These are phyloP conservation scores for Cynaeus angustus DNA, from an alignment of 2,888 invertebrate species.

Conservation along the genomic window DNA sequence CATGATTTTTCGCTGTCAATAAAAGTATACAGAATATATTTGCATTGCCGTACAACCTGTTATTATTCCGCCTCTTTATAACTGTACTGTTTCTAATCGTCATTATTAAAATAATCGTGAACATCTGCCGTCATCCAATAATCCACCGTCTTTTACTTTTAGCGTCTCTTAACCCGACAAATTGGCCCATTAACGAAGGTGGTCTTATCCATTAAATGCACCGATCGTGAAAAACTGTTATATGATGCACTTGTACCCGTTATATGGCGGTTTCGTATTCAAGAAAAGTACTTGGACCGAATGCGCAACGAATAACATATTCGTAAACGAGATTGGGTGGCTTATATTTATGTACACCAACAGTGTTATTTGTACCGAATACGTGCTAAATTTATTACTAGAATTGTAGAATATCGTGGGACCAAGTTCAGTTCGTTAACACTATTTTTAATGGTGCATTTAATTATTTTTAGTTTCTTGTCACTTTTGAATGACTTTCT, in stretches of 20 bases:
- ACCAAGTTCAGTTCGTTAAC: too few relatives aligned
- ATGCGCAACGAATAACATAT: conserved; percentile 54
- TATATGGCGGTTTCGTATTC: conserved; percentile 60
- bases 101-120: conserved; percentile 33
- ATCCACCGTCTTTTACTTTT: conserved; percentile 9
- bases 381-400: conserved; percentile 1
- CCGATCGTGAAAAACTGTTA: conserved; percentile 36
- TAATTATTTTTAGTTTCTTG: too few relatives aligned
- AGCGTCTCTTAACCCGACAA: conserved; percentile 21
- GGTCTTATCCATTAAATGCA: conserved; percentile 28
- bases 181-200: conserved; percentile 38
- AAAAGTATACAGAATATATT: not conserved
- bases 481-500: too few relatives aligned
- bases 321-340: conserved; percentile 52
- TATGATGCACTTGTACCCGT: conserved; percentile 45
- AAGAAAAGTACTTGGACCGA: conserved; percentile 53
- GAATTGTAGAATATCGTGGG: too few relatives aligned
- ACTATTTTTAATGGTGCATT: too few relatives aligned
- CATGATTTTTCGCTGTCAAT: not conserved
- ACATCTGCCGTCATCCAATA: conserved; percentile 18
- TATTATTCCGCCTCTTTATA: conserved; percentile 15
- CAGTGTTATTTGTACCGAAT: too few relatives aligned
- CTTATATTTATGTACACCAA: too few relatives aligned
- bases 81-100: conserved; percentile 27
- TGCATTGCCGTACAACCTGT: not conserved